Evolutionary conservation across 1,140 invertebrate genomes (phyloP).

Genomic region (Fopius arisanus): DNA sequence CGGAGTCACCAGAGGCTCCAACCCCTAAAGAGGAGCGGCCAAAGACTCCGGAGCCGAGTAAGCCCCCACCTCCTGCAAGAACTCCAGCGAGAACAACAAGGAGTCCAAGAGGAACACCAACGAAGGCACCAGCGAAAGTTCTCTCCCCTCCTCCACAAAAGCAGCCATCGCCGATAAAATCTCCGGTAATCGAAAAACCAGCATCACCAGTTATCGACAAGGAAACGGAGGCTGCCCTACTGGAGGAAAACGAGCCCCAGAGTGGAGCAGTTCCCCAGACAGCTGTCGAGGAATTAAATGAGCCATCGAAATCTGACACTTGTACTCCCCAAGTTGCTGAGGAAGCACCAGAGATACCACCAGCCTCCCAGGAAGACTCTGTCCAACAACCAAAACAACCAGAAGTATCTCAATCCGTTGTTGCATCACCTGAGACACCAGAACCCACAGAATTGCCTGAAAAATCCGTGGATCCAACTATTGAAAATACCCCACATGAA

Average conservation of each 20-base stretch:
- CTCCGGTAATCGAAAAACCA: slow-evolving; percentile 42
- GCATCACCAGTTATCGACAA: slow-evolving; percentile 39
- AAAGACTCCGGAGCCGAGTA: slow-evolving; percentile 44
- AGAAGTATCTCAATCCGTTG: background rate
- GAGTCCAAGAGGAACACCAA: slow-evolving; percentile 37
- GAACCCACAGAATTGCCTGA: slow-evolving; percentile 32
- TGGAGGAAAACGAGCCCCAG: background rate
- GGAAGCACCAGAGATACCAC: slow-evolving; percentile 32
- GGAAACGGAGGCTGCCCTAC: background rate
- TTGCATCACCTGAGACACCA: background rate
- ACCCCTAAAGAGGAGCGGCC: slow-evolving; percentile 35
- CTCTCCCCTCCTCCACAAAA: background rate
- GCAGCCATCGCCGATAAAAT: slow-evolving; percentile 33
- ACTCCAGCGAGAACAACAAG: slow-evolving; percentile 54
- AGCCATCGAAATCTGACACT: slow-evolving; percentile 7
- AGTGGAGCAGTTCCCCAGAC: slow-evolving; percentile 4
- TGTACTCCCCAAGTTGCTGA: slow-evolving; percentile 36
- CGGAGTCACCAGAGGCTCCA: background rate
- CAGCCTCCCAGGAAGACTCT: slow-evolving; percentile 34
- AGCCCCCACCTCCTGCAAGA: slow-evolving; percentile 37
- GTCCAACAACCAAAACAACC: slow-evolving; percentile 36
- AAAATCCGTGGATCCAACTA: background rate
- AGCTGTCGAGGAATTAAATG: background rate
- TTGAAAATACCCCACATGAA: slow-evolving; percentile 31
- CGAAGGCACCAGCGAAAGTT: slow-evolving; percentile 10